A percentile compares a stretch with the other conserved stretches of the same genome.
These are phyloP conservation scores for Lochmaea capreae DNA, from an alignment of 2,888 invertebrate species.

Conservation along the genomic window DNA sequence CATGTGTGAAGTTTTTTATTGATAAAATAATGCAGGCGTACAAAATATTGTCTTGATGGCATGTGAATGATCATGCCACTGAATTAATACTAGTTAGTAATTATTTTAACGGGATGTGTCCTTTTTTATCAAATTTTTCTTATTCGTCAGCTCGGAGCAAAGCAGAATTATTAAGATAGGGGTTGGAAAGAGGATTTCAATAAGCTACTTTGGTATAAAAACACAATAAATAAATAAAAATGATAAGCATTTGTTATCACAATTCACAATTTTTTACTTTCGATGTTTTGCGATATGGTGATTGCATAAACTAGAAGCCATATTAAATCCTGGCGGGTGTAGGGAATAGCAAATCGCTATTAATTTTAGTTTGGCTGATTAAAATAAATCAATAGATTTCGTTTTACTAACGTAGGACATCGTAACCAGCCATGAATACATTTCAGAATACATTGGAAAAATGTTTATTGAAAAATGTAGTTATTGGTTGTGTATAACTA, in stretches of 20 bases:
- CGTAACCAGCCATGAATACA: too few relatives aligned
- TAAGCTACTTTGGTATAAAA: constrained; percentile 34
- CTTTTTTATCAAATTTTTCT: not conserved
- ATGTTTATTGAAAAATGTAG: too few relatives aligned
- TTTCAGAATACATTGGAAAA: too few relatives aligned
- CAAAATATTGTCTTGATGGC: too few relatives aligned
- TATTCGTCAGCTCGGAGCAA: not conserved
- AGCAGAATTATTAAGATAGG: constrained; percentile 4
- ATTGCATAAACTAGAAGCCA: constrained; percentile 41
- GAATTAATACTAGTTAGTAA: too few relatives aligned
- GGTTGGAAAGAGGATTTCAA: constrained; percentile 30
- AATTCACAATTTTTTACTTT: constrained; percentile 23
- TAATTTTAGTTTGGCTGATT: not conserved
- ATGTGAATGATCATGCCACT: too few relatives aligned
- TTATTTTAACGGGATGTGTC: too few relatives aligned
- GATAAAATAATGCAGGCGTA: too few relatives aligned
- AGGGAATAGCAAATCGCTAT: not conserved
- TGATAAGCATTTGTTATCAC: constrained; percentile 35
- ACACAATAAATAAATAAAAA: constrained; percentile 38
- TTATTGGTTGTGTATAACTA: too few relatives aligned
- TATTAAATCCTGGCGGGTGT: constrained; percentile 35
- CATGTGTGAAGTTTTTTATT: too few relatives aligned
- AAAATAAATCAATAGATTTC: too few relatives aligned
- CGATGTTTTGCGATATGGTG: constrained; percentile 28
- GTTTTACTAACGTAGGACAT: too few relatives aligned